Evolutionary conservation across 2,113 vertebrate species (phyloP).

Genomic region (Laticauda colubrina): DNA sequence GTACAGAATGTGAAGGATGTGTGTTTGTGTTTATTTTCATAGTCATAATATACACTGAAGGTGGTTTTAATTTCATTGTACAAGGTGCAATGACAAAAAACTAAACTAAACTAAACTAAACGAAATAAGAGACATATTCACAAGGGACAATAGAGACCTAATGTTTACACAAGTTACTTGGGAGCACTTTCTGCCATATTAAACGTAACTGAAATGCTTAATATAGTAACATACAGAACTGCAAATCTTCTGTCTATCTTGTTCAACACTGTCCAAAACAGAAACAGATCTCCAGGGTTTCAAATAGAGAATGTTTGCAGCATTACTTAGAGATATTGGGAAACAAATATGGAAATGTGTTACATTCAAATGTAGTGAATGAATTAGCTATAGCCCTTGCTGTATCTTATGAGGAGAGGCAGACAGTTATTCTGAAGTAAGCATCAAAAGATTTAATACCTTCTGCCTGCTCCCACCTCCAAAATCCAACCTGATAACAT

Average conservation of each 20-base stretch:
- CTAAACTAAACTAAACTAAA: too few relatives aligned
- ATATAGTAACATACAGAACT: not conserved
- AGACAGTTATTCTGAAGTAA: not conserved
- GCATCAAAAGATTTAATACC: not conserved
- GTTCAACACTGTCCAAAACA: not conserved
- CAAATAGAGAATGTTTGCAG: not conserved
- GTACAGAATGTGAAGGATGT: too few relatives aligned
- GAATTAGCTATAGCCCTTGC: not conserved
- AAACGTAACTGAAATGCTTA: not conserved
- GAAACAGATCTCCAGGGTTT: not conserved
- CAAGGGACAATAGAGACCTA: slow-evolving; percentile 7
- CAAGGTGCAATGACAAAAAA: too few relatives aligned
- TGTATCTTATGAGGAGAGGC: not conserved
- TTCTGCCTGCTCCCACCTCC: too few relatives aligned
- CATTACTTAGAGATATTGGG: not conserved
- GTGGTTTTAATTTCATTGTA: too few relatives aligned
- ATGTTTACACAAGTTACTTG: not conserved
- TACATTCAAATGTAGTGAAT: not conserved
- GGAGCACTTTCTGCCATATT: not conserved
- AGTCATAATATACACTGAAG: too few relatives aligned
- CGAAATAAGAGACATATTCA: slow-evolving; percentile 20
- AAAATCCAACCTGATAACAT: not conserved
- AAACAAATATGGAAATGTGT: not conserved
- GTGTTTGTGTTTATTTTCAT: too few relatives aligned
- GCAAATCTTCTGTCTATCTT: not conserved